Evolutionary conservation across 1,140 invertebrate species (phyloP), one percentile per base, ranked within the genome.

Genomic region (Anastrepha ludens): DNA sequence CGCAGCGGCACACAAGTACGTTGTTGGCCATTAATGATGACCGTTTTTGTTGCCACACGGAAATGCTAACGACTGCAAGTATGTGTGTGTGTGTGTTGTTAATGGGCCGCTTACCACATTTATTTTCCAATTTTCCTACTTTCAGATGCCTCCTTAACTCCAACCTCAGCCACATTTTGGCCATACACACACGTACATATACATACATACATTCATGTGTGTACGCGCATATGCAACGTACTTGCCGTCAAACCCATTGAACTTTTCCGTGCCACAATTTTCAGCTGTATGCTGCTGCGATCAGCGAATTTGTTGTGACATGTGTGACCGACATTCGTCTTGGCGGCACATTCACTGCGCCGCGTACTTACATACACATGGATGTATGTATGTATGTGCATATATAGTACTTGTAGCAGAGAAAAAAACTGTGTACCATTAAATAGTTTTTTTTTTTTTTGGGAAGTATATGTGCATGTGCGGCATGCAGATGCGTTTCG

Each of bases 251-350:
- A 81, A 81, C 74, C 47, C 47, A 81, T 81, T 81, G 74, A 81
- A 81, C 74, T 81, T 81, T 81, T 81, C 74, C 64, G 7, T 7
- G 47, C 15, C 74, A 81, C 50, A 81, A 55, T 81, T 81, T 81
- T 11, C 74, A 7, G 29, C 41, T 81, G n/a, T 3, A 55, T n/a
- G 17, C 44, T 47, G 9, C 29, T 20, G n/a, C 20, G 47, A 50
- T 6, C 74, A 15, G 74, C 74, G 47, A 81, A 81, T 81, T 81
- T 55, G 74, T 20, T 81, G 74, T 81, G 74, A 81, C 74, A 81
- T 81, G 47, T 81, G 74, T 81, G 74, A 81, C 74, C 74, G 74
- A 81, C 74, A 81, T 81, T 81, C 74, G 17, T 81, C 74, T 55
- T 50, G 50, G 47, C 74, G 74, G 74, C 74, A 55, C 67, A 74